Percentiles rank a stretch among this genome's conserved stretches.
Conservation (phyloP, 2,797 vertebrate genomes). For the Rhinichthys osculus region DNA sequence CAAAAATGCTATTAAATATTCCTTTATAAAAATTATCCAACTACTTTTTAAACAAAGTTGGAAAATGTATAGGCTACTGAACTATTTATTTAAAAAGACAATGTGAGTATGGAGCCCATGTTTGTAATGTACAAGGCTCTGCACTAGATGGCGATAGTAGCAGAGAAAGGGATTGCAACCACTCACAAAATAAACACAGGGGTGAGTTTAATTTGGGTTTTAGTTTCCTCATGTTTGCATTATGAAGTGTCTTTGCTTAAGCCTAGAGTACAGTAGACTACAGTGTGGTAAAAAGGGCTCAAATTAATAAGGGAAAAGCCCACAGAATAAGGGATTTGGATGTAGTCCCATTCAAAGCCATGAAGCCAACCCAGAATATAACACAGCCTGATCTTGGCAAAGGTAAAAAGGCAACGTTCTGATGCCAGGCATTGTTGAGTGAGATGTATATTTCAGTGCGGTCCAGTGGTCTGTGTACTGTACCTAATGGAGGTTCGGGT, state of each 20-base stretch:
- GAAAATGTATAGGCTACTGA: background rate
- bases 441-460: conserved; percentile 4
- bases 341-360: background rate
- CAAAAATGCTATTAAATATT: conserved; percentile 26
- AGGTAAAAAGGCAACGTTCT: background rate
- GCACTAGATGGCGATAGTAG: conserved; percentile 51
- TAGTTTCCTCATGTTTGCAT: background rate
- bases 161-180: background rate
- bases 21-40: background rate
- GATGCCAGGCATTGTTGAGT: conserved; percentile 25
- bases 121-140: conserved; percentile 11
- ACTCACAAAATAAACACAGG: background rate
- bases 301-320: background rate
- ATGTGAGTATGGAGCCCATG: background rate
- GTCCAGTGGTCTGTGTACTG: conserved; percentile 21
- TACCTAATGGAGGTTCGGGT: conserved; percentile 91
- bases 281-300: background rate
- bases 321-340: conserved; percentile 17
- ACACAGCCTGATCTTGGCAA: conserved; percentile 33
- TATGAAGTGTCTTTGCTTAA: background rate
- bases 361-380: background rate
- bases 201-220: background rate
- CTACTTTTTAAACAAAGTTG: background rate
- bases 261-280: background rate
- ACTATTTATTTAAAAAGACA: background rate